Evolutionary conservation across 2,797 vertebrate genomes (phyloP).

Genomic region (Eutrigla gurnardus): DNA sequence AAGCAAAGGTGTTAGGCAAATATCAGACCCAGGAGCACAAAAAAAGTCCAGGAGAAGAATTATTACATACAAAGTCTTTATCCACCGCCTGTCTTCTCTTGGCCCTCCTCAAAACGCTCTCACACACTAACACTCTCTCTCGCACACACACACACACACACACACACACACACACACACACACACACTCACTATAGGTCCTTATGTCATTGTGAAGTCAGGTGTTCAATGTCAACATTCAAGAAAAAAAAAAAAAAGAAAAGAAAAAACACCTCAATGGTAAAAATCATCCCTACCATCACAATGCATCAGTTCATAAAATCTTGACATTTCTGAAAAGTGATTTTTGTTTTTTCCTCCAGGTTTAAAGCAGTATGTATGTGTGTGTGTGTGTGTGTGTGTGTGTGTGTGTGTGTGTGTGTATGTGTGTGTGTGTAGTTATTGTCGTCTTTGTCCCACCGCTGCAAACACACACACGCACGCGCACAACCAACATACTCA

Average conservation of each 20-base stretch:
- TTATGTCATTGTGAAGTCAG: constrained; percentile 77
- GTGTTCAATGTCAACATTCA: constrained; percentile 78
- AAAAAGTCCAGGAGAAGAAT: constrained; percentile 70
- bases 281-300: constrained; percentile 80
- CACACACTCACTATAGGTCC: constrained; percentile 67
- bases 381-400: constrained; percentile 55
- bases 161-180: constrained; percentile 39
- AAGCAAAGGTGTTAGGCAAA: constrained; percentile 71
- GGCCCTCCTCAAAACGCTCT: constrained; percentile 60
- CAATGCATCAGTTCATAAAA: constrained; percentile 79
- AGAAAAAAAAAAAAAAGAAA: constrained; percentile 57
- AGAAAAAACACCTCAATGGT: constrained; percentile 75
- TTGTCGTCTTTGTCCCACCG: constrained; percentile 65
- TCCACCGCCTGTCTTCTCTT: constrained; percentile 67
- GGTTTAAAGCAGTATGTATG: constrained; percentile 71
- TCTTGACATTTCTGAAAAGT: constrained; percentile 75
- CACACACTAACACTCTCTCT: constrained; percentile 46
- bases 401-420: constrained; percentile 60
- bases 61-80: constrained; percentile 74
- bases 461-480: constrained; percentile 61
- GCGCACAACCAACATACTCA: constrained; percentile 62
- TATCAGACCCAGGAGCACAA: constrained; percentile 63
- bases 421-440: constrained; percentile 61
- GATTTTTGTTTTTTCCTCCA: constrained; percentile 68
- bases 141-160: constrained; percentile 24